Base-by-base conservation (phyloP, 2,888 invertebrate species). In the Lymantria monacha region DNA sequence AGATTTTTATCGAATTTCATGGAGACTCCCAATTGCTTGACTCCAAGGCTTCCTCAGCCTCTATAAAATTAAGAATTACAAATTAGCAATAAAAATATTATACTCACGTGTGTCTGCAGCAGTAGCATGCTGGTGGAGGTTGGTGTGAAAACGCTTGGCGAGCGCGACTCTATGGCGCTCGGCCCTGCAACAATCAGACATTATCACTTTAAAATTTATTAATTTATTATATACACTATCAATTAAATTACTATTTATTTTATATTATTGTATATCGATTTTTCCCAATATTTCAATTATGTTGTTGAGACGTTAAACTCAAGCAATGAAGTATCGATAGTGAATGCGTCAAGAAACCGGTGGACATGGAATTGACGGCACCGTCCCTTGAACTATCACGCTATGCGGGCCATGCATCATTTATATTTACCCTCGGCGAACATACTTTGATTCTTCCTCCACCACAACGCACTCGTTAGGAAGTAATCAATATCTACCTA, bases 111-210 rank as follows among this genome's bases (percentile, higher is more conserved):
- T 92, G 97, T 96, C 92, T 97, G 97, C 93, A 97, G 94, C 89
- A 97, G 96, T 93, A 97, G 96, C 97, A 97, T 97, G 94, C 96
- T 97, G 95, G 97, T 92, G 80, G 93, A 91, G 82, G 91, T 92
- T 75, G 92, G 83, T 79, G 92, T 72, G 69, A 83, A 89, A 72
- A 92, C 86, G 91, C 91, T 83, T 92, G 93, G 91, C 85, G 90
- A 90, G 87, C 91, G 91, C 87, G 90, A 86, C 80, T 87, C 91
- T 79, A 86, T 75, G 76, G 89, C 89, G 89, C 91, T 93, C 83
- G 92, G 91, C 86, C 92, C 92, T 86, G 88, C 68, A 86, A 92
- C 85, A 87, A 80, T 56, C 59, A 66, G 67, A 83, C 76, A 72
- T 73, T 43, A 41, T 60, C 60, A 70, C 67, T 67, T 66, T 42